These are phyloP conservation scores for Corydoras maculifer DNA, from an alignment of 2,113 vertebrate genomes.

Conservation along the genomic window DNA sequence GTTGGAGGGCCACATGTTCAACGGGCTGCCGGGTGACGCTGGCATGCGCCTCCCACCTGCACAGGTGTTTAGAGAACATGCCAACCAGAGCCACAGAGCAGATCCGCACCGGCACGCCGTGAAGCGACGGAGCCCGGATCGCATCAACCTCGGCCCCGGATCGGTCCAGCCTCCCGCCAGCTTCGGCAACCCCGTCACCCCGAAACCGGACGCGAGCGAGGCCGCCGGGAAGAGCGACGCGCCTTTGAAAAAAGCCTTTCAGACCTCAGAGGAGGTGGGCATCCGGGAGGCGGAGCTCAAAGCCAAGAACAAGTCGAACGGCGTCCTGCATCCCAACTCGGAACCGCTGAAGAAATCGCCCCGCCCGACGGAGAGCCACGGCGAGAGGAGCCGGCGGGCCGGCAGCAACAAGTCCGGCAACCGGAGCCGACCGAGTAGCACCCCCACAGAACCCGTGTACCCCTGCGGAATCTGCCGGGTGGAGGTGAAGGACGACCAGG, in stretches of 20 bases:
- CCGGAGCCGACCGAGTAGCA: slow-evolving; percentile 55
- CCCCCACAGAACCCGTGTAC: slow-evolving; percentile 60
- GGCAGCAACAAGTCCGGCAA: slow-evolving; percentile 52
- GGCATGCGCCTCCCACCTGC: slow-evolving; percentile 63
- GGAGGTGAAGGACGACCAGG: slow-evolving; percentile 78
- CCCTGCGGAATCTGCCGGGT: slow-evolving; percentile 75
- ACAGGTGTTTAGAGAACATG: slow-evolving; percentile 63
- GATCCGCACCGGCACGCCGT: slow-evolving; percentile 46
- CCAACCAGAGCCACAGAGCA: slow-evolving; percentile 58
- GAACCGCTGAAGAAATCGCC: slow-evolving; percentile 62
- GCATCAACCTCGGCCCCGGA: slow-evolving; percentile 60
- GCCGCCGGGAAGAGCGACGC: slow-evolving; percentile 51
- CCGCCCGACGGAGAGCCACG: slow-evolving; percentile 39
- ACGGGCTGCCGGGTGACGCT: slow-evolving; percentile 44
- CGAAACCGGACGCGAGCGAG: slow-evolving; percentile 66
- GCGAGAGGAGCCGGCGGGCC: slow-evolving; percentile 43
- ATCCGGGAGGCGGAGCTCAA: slow-evolving; percentile 61
- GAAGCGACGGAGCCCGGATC: slow-evolving; percentile 44
- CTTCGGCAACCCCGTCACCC: slow-evolving; percentile 54
- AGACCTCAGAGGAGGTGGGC: slow-evolving; percentile 46
- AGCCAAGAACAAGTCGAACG: slow-evolving; percentile 49
- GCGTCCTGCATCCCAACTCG: slow-evolving; percentile 54
- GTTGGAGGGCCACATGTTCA: slow-evolving; percentile 61
- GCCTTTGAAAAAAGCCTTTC: slow-evolving; percentile 52
- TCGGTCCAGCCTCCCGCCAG: slow-evolving; percentile 61